Evolutionary conservation across 2,888 invertebrate genomes (phyloP).

Genomic region (Andrena chrysosceles): DNA sequence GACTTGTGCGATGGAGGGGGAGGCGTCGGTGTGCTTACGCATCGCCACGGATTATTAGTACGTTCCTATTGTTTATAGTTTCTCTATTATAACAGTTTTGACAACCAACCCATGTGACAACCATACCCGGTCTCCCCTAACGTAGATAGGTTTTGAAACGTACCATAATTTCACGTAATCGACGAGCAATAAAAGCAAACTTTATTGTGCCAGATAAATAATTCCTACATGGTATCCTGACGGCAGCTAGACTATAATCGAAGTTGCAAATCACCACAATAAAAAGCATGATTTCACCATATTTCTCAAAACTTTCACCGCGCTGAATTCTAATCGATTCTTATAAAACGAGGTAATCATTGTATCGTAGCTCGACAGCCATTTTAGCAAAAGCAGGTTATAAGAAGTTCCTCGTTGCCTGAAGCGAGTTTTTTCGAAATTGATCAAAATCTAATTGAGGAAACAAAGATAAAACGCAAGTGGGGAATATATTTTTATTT

Average conservation of each 20-base stretch:
- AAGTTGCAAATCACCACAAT: slow-evolving; percentile 21
- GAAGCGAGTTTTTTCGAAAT: background rate
- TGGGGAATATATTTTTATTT: too few species aligned
- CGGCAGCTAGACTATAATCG: slow-evolving; percentile 6
- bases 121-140: too few species aligned
- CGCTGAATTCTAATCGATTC: slow-evolving; percentile 36
- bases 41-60: too few species aligned
- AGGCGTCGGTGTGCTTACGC: too few species aligned
- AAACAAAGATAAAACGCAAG: too few species aligned
- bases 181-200: background rate
- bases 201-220: background rate
- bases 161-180: background rate
- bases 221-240: background rate
- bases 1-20: too few species aligned
- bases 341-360: slow-evolving; percentile 39
- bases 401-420: too few species aligned
- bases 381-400: slow-evolving; percentile 15
- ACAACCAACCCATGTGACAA: too few species aligned
- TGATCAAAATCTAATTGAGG: background rate
- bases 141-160: background rate
- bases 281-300: slow-evolving; percentile 34
- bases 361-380: slow-evolving; percentile 7
- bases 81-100: too few species aligned
- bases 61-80: too few species aligned
- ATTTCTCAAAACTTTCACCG: slow-evolving; percentile 54